A percentile compares a stretch with the other conserved stretches of the same genome.
phyloP scores from a whole-genome alignment of 2,888 invertebrate species.

The Mythimna pallens region DNA sequence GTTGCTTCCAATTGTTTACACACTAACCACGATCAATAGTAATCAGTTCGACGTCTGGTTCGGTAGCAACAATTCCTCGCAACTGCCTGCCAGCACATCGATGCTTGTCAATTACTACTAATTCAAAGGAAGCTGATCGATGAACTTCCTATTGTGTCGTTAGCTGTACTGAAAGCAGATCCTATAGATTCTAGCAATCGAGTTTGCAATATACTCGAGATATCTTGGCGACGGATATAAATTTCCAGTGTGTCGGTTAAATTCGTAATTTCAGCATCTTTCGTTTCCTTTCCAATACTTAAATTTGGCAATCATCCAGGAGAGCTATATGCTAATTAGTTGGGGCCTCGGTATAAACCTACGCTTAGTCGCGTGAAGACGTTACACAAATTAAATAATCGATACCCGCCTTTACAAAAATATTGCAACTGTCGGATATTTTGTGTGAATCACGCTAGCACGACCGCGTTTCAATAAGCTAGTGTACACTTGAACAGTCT shows the following conservation, averaged over 20 bases:
- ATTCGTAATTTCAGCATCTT: conserved; percentile 35
- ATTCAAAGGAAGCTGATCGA: conserved; percentile 40
- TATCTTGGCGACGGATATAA: conserved; percentile 28
- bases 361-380: conserved; percentile 26
- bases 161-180: conserved; percentile 12
- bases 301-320: conserved; percentile 77
- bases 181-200: conserved; percentile 9
- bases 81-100: not conserved
- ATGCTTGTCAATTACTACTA: conserved; percentile 42
- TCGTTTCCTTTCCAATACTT: conserved; percentile 55
- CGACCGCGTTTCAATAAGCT: conserved; percentile 22
- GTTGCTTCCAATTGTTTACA: conserved; percentile 26
- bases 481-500: not conserved
- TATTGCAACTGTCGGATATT: not conserved
- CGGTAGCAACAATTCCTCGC: conserved; percentile 16
- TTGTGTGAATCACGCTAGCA: not conserved
- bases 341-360: conserved; percentile 41
- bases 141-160: conserved; percentile 14
- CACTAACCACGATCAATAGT: conserved; percentile 41
- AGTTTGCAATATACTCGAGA: conserved; percentile 16
- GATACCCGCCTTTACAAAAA: conserved; percentile 25
- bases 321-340: conserved; percentile 79
- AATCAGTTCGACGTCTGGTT: conserved; percentile 26
- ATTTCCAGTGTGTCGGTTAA: conserved; percentile 48
- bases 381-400: conserved; percentile 38